phyloP scores from a whole-genome alignment of 2,797 vertebrate species.

The Chelidonichthys spinosus region DNA sequence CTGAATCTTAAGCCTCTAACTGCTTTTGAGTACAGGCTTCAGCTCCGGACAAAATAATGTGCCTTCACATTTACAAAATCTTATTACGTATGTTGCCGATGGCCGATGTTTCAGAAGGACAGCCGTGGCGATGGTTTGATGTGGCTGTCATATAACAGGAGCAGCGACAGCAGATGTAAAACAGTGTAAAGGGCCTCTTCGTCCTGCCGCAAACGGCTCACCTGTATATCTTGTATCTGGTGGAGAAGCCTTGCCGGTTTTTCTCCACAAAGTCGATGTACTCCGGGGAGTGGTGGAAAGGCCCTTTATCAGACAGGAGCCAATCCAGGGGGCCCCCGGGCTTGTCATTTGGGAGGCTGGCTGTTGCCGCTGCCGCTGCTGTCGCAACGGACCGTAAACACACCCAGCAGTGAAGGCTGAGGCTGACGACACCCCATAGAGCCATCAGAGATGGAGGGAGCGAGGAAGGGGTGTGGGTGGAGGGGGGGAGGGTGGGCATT shows the following conservation, averaged over 20 bases:
- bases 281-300: conserved; percentile 96
- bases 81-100: conserved; percentile 3
- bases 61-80: conserved; percentile 1
- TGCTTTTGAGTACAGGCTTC: background rate
- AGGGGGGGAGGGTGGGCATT: conserved; percentile 54
- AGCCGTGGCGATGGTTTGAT: conserved; percentile 2
- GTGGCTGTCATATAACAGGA: conserved; percentile 14
- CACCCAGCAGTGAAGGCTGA: conserved; percentile 94
- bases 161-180: conserved; percentile 4
- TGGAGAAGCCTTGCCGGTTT: conserved; percentile 96
- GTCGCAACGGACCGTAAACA: conserved; percentile 67
- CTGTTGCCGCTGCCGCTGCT: conserved; percentile 77
- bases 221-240: conserved; percentile 99
- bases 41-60: background rate
- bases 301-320: conserved; percentile 98
- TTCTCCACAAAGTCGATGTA: conserved; percentile 98
- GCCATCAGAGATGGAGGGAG: conserved; percentile 92
- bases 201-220: conserved; percentile 67
- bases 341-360: conserved; percentile 91
- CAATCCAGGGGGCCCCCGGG: conserved; percentile 96
- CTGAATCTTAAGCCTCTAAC: background rate
- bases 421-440: conserved; percentile 96
- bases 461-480: conserved; percentile 38
- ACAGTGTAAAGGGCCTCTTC: conserved; percentile 12
- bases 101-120: conserved; percentile 11